Evolutionary conservation across 2,113 vertebrate genomes (phyloP), one percentile per base, ranked within the genome.

Genomic region (Amphiprion percula): DNA sequence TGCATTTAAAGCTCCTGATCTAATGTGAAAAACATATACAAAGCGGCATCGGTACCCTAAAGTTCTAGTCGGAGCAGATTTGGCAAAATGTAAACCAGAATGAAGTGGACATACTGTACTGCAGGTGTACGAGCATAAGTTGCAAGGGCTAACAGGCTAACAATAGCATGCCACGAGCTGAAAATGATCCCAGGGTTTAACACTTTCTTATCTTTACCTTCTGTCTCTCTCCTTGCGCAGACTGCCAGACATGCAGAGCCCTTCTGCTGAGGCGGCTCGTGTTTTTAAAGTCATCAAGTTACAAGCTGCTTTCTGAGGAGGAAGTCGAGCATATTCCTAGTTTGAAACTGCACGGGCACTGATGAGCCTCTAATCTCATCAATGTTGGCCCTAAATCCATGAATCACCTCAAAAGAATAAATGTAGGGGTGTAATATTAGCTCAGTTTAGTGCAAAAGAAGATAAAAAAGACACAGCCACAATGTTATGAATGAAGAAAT

Each of bases 111-210:
- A 80, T 76, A 59, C 66, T 79, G 83, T 19, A 30, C 67, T 41
- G 63, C 79, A 87, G 77, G 58, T 76, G 79, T 41, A 74, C 56
- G 41, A 59, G 59, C 77, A 77, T 58, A 77, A 53, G 82, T 79
- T 77, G 66, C 41, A 44, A 2, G 53, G 47, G 66, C 62, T 80
- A 78, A 47, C 66, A 50, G 66, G 70, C 73, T 62, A 69, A 85
- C 77, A 76, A 69, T 54, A 73, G 59, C 56, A 0, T 10, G 1
- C 11, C 58, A 70, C 69, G 14, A 68, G 66, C 54, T 53, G 49
- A 77, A 87, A 26, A 56, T 44, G 3, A 74, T 28, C 71, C 30
- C 12, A 2, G 30, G 46, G 67, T 83, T 60, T 77, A 65, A 68
- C 78, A 79, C 67, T 28, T 74, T 19, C 33, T 26, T 74, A 64